Evolutionary conservation across 2,113 vertebrate species (phyloP).

Genomic region (Clarias batrachus): DNA sequence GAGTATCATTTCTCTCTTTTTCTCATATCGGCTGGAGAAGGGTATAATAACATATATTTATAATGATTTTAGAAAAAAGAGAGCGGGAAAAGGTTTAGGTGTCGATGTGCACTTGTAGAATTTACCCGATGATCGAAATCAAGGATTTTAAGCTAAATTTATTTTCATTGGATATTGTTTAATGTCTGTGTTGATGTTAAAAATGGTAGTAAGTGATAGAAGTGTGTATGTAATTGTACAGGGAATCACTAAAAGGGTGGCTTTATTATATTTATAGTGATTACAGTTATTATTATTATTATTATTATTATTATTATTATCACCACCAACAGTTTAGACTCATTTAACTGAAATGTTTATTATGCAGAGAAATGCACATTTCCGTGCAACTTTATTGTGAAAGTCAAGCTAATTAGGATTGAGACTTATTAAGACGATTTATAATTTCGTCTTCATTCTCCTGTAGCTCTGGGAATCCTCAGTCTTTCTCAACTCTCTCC

Average conservation of each 20-base stretch:
- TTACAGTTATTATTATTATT: no score
- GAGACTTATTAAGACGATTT: neutral
- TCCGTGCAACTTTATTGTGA: neutral
- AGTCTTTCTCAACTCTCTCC: neutral
- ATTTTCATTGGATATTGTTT: neutral
- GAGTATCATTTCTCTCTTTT: conserved; percentile 59
- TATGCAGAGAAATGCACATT: neutral
- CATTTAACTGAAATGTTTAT: neutral
- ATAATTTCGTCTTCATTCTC: neutral
- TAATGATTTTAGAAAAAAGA: no score
- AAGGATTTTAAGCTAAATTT: neutral
- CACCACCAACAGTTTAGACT: neutral
- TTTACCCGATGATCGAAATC: neutral
- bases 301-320: neutral
- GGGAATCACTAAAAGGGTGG: neutral
- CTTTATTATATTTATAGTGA: neutral
- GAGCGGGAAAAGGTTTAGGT: no score
- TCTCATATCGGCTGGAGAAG: neutral
- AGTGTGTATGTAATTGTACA: neutral
- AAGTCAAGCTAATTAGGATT: neutral
- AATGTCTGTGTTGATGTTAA: neutral
- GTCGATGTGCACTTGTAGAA: neutral
- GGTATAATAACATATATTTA: neutral
- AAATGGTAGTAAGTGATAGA: neutral
- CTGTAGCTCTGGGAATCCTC: neutral